Evolutionary conservation across 2,113 vertebrate species (phyloP), one percentile per base, ranked within the genome.

Genomic region (Conger conger): DNA sequence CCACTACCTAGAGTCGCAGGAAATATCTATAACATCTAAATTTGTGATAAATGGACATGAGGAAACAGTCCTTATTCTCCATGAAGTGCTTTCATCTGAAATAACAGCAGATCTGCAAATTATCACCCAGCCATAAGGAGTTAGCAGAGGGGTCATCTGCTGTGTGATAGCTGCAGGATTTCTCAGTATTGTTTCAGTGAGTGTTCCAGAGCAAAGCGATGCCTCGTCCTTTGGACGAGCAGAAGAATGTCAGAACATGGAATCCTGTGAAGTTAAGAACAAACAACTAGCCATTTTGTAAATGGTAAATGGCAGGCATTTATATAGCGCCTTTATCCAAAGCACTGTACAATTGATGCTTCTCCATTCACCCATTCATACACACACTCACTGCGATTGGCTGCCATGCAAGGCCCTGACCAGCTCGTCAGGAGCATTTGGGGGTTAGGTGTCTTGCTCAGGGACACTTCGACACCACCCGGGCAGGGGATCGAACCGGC

Each of bases 91-190:
- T 89, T 87, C 82, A 88, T 86, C 87, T 92, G 90, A 92, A 93
- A 90, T 90, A 87, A 89, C 85, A 89, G 30, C 86, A 87, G 76
- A 90, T 88, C 86, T 87, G 79, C 80, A 91, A 92, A 88, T 92
- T 45, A 92, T 90, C 91, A 82, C 80, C 83, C 86, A 23, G 77
- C 90, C 89, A 85, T 86, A 85, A 87, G 81, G 88, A 81, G 79
- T 90, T 91, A 89, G 88, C 50, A 68, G 86, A 27, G 57, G 20
- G 20, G 89, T 88, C 93, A 94, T 92, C 93, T 95, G 94, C 92
- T 95, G 94, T 89, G 89, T 92, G 91, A 90, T 93, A 95, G 93
- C 92, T 93, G 94, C 88, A 50, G 88, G 85, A 89, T 91, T 91
- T 36, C 89, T 89, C 89, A 76, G 88, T 4, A 86, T 92, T 89